phyloP scores from a whole-genome alignment of 1,140 invertebrate genomes.

The Psix sp. region DNA sequence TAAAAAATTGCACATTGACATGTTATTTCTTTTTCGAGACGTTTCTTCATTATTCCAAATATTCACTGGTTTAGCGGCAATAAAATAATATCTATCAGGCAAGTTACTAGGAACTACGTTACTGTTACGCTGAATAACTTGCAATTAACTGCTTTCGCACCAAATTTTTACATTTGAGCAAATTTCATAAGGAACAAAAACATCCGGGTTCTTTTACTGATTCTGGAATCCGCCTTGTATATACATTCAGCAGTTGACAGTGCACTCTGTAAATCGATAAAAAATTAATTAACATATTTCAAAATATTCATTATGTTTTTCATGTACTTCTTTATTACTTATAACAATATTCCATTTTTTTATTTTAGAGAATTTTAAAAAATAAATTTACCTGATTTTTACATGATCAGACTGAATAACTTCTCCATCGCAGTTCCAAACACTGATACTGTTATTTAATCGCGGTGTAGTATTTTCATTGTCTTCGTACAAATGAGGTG shows the following conservation, averaged over 20 bases:
- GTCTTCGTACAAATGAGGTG: constrained; percentile 60
- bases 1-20: too few relatives aligned
- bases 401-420: constrained; percentile 83
- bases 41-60: too few relatives aligned
- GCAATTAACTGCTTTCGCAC: constrained; percentile 37
- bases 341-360: too few relatives aligned
- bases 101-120: constrained; percentile 35
- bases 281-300: constrained; percentile 7
- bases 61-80: too few relatives aligned
- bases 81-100: constrained; percentile 3
- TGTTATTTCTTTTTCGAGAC: too few relatives aligned
- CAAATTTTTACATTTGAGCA: constrained; percentile 37
- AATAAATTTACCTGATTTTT: constrained; percentile 80
- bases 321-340: not conserved
- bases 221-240: constrained; percentile 73
- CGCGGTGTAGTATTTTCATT: constrained; percentile 63
- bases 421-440: constrained; percentile 94
- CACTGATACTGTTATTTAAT: constrained; percentile 75
- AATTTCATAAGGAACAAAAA: constrained; percentile 50
- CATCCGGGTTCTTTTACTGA: constrained; percentile 44
- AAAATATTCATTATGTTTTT: not conserved
- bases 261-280: constrained; percentile 73
- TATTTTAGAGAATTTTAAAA: constrained; percentile 4
- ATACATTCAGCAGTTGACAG: constrained; percentile 79
- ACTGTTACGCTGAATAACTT: constrained; percentile 16